Evolutionary conservation across 2,797 vertebrate genomes (phyloP), one percentile per base, ranked within the genome.

Genomic region (Leptodactylus fallax): DNA sequence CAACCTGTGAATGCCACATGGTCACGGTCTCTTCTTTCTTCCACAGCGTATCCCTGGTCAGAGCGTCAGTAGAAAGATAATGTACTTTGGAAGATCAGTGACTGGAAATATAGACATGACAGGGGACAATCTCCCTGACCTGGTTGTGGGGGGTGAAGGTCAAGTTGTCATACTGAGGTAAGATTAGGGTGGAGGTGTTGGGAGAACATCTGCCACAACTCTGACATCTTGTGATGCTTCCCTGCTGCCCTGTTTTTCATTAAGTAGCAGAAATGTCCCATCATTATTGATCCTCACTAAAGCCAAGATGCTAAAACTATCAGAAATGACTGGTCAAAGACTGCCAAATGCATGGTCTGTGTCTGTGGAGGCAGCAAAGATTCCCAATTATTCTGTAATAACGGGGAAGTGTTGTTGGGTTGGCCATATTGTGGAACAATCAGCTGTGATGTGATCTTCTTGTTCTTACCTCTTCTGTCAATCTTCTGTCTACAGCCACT

Each of bases 61-160:
- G 16, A 17, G 56, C 27, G 36, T 89, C 79, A 27, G 25, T 47
- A 17, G 10, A 0, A 80, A 27, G 1, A 12, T 89, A 0, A 86
- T 51, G 72, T 76, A 71, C 51, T 89, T 89, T 67, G 84, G 84
- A 56, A 78, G 79, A 25, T 89, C 88, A n/a, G 0, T 89, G 45
- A 71, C 47, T 71, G 88, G 88, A 23, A 69, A 71, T n/a, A 14
- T 83, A 11, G 84, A 89, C 71, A 60, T 89, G 87, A 86, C 79
- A 10, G n/a, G 47, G 2, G 84, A 89, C 23, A 56, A 77, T 16
- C 79, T 89, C 1, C 84, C 80, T 8, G 89, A 86, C 8, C 65
- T 88, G 56, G 16, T 21, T 10, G 53, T 85, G n/a, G 55, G 63
- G 21, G 80, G 21, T 17, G 87, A 81, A 55, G 76, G 87, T 6